A percentile compares a stretch with the other conserved stretches of the same genome.
Evolutionary conservation across 2,113 vertebrate species (phyloP).

Genomic region (Odontesthes bonariensis): DNA sequence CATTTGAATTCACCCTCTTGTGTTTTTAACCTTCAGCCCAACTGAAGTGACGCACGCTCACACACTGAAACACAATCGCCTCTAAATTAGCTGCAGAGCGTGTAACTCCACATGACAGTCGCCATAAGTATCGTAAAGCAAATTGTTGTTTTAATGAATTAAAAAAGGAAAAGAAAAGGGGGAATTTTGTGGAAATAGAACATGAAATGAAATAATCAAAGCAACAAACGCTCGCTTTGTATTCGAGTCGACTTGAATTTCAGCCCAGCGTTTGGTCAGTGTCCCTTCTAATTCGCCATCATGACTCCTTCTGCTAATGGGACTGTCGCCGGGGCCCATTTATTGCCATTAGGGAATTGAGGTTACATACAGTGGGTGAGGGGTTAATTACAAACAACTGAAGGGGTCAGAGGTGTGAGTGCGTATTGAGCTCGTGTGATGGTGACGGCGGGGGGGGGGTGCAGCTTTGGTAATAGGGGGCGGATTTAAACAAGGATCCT

Average conservation of each 20-base stretch:
- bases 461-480: conserved; percentile 86
- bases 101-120: too few relatives aligned
- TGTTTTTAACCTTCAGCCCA: conserved; percentile 34
- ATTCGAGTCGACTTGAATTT: background rate
- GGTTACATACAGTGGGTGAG: conserved; percentile 86
- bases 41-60: too few relatives aligned
- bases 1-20: too few relatives aligned
- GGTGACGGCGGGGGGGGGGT: conserved; percentile 88
- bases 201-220: background rate
- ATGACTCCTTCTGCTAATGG: conserved; percentile 81
- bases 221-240: conserved; percentile 1
- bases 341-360: conserved; percentile 86
- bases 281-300: conserved; percentile 65
- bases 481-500: conserved; percentile 84
- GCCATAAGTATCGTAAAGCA: too few relatives aligned
- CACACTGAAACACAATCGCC: too few relatives aligned
- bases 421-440: conserved; percentile 79
- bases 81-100: too few relatives aligned
- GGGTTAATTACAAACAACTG: conserved; percentile 96
- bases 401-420: conserved; percentile 82
- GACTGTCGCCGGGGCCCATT: conserved; percentile 87
- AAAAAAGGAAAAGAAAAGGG: too few relatives aligned
- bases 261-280: conserved; percentile 40
- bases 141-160: too few relatives aligned
- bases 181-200: background rate